A percentile compares a stretch with the other conserved stretches of the same genome.
phyloP scores from a whole-genome alignment of 2,888 invertebrate species.

The Cremastobaeus sp. region DNA sequence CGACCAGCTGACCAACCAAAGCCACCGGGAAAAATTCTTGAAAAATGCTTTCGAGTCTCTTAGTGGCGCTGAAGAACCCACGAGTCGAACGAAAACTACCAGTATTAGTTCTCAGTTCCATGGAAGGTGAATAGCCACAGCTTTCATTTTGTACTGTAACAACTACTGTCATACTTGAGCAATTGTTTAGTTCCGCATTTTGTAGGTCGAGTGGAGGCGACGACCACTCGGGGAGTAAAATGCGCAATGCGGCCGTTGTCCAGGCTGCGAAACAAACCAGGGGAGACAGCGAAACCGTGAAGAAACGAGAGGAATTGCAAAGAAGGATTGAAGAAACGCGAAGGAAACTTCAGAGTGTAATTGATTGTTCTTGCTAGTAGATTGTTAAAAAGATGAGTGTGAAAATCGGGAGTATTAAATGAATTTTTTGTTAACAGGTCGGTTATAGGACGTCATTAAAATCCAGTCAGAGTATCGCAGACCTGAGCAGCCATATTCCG shows the following conservation, averaged over 20 bases:
- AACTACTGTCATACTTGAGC: no score
- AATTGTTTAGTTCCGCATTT: neutral
- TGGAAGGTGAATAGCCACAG: slow-evolving; percentile 68
- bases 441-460: slow-evolving; percentile 88
- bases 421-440: slow-evolving; percentile 79
- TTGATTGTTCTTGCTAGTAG: no score
- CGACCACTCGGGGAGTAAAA: slow-evolving; percentile 75
- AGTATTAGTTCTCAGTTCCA: slow-evolving; percentile 79
- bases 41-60: slow-evolving; percentile 86
- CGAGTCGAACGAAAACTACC: slow-evolving; percentile 70
- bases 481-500: slow-evolving; percentile 85
- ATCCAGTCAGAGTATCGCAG: slow-evolving; percentile 91
- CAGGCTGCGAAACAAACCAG: slow-evolving; percentile 81
- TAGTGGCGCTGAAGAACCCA: slow-evolving; percentile 82
- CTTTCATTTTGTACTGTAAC: neutral
- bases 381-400: no score
- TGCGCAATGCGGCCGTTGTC: slow-evolving; percentile 80
- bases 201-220: slow-evolving; percentile 62
- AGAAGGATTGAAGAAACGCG: slow-evolving; percentile 91
- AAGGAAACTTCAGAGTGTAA: slow-evolving; percentile 91
- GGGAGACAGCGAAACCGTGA: slow-evolving; percentile 83
- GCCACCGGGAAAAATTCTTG: slow-evolving; percentile 81
- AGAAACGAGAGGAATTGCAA: slow-evolving; percentile 87
- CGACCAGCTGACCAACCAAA: slow-evolving; percentile 80
- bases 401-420: neutral